Percentiles rank a stretch among this genome's conserved stretches.
These are phyloP conservation scores for Diarsia dahlii DNA, from an alignment of 2,888 invertebrate species.

Conservation along the genomic window DNA sequence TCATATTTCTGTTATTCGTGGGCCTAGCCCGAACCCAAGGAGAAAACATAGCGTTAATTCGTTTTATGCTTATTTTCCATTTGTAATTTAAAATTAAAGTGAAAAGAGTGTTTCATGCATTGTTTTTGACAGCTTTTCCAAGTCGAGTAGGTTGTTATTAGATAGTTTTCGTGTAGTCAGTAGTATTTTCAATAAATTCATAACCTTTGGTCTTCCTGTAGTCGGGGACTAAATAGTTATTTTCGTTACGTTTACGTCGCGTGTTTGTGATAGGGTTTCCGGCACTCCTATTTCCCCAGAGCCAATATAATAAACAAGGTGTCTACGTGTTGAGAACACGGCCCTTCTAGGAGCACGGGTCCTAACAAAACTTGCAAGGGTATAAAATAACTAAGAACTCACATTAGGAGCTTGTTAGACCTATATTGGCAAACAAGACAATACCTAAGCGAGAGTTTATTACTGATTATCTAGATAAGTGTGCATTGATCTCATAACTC, in stretches of 20 bases:
- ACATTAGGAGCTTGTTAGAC: slow-evolving; percentile 10
- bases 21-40: neutral
- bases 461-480: neutral
- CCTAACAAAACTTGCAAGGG: slow-evolving; percentile 4
- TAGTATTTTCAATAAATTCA: neutral
- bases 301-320: slow-evolving; percentile 24
- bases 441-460: neutral
- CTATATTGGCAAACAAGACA: neutral
- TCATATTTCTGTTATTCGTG: neutral
- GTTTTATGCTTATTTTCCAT: no score
- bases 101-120: neutral
- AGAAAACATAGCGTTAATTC: no score
- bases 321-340: slow-evolving; percentile 10
- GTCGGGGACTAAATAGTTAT: neutral
- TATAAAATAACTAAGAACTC: slow-evolving; percentile 22
- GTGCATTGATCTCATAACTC: neutral
- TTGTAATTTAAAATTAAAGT: no score
- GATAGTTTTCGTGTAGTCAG: neutral
- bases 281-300: slow-evolving; percentile 13
- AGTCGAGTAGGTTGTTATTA: no score
- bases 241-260: neutral
- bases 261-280: neutral
- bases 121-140: neutral
- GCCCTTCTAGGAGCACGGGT: neutral
- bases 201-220: neutral